phyloP scores from a whole-genome alignment of 2,797 vertebrate genomes.

The Chaenodraco wilsoni region DNA sequence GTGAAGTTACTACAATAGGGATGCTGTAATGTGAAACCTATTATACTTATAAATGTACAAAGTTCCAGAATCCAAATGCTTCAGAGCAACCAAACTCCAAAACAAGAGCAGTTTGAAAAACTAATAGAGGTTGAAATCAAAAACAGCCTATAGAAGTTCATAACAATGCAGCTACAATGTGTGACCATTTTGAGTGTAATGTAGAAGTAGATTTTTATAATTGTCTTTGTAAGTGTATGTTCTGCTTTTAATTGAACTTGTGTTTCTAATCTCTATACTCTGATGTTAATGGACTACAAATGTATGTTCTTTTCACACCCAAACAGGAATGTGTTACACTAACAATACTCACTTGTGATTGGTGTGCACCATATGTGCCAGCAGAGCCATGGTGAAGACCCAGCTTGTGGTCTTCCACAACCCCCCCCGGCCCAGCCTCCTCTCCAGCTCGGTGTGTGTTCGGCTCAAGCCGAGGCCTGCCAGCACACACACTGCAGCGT shows the following conservation, averaged over 20 bases:
- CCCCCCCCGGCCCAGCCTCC: slow-evolving; percentile 66
- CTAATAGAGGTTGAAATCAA: slow-evolving; percentile 31
- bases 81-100: background rate
- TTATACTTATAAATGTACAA: slow-evolving; percentile 19
- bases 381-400: slow-evolving; percentile 84
- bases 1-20: slow-evolving; percentile 19
- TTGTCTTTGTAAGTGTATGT: too few species aligned
- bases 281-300: background rate
- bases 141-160: slow-evolving; percentile 27
- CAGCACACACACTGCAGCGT: slow-evolving; percentile 89
- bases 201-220: background rate
- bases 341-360: slow-evolving; percentile 89
- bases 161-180: slow-evolving; percentile 6
- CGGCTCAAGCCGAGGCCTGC: slow-evolving; percentile 89
- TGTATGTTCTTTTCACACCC: background rate
- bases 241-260: background rate
- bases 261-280: background rate
- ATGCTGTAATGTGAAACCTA: slow-evolving; percentile 11
- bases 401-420: slow-evolving; percentile 83
- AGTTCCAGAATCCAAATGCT: slow-evolving; percentile 12
- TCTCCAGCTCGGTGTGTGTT: slow-evolving; percentile 68
- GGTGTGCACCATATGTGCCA: slow-evolving; percentile 84
- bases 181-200: background rate
- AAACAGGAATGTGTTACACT: slow-evolving; percentile 4
- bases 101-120: slow-evolving; percentile 9